Conservation (phyloP, 2,797 vertebrate genomes). For the Periparus ater region DNA sequence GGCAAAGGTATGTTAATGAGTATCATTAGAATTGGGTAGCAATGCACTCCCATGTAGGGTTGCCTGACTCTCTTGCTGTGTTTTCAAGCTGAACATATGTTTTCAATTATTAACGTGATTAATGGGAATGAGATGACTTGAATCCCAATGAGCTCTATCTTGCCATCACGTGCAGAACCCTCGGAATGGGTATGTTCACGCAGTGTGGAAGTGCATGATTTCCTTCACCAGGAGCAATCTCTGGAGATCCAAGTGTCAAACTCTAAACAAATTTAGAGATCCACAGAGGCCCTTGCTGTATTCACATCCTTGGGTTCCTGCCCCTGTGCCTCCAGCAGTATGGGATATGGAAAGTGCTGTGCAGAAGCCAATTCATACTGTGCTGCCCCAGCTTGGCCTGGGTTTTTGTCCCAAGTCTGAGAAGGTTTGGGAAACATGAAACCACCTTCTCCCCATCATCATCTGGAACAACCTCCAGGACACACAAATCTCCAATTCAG, state of each 20-base stretch:
- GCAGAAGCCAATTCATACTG: not conserved
- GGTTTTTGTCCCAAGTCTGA: not conserved
- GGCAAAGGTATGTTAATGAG: conserved; percentile 25
- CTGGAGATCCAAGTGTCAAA: not conserved
- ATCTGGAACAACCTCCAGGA: not conserved
- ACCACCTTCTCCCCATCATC: not conserved
- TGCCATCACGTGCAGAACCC: not conserved
- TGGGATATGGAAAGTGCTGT: not conserved
- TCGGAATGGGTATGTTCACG: not conserved
- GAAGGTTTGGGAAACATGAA: not conserved
- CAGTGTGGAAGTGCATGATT: not conserved
- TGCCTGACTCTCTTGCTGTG: conserved; percentile 52
- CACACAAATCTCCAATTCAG: not conserved
- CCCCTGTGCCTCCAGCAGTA: rapidly evolving
- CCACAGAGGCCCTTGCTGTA: not conserved
- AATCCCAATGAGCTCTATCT: conserved; percentile 43
- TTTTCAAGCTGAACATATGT: conserved; percentile 67
- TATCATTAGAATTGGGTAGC: conserved; percentile 3
- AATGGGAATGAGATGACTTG: conserved; percentile 30
- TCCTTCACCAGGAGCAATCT: not conserved
- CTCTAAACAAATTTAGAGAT: not conserved
- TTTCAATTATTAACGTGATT: conserved; percentile 69
- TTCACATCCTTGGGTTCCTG: not conserved
- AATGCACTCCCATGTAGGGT: not conserved
- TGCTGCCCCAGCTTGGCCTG: not conserved